These are phyloP conservation scores for Atrina japonica DNA, from an alignment of 2,888 invertebrate species.

Conservation along the genomic window DNA sequence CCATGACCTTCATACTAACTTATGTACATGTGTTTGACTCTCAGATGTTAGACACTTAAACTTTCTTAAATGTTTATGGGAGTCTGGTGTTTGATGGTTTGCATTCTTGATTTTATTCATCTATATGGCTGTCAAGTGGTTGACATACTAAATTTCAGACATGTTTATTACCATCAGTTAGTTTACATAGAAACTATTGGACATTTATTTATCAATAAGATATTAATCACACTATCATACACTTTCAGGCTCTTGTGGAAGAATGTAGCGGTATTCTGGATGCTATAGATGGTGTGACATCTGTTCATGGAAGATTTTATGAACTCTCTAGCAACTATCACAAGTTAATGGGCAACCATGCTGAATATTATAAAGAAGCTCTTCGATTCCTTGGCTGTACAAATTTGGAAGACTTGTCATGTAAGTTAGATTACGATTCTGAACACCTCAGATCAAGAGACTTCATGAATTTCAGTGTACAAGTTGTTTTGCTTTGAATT, in stretches of 20 bases:
- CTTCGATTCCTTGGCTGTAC: constrained; percentile 89
- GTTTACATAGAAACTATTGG: not conserved
- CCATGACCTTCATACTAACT: no score
- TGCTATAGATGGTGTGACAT: constrained; percentile 93
- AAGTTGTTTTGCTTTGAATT: no score
- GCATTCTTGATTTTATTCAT: no score
- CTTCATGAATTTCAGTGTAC: no score
- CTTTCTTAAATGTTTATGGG: no score
- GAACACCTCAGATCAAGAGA: no score
- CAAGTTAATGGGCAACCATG: constrained; percentile 87
- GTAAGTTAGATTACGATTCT: constrained; percentile 53
- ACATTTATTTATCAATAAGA: not conserved
- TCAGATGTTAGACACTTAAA: no score
- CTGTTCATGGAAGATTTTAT: constrained; percentile 97
- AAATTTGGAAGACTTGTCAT: constrained; percentile 85
- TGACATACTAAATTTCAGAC: no score
- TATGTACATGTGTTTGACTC: no score
- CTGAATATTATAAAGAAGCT: constrained; percentile 96
- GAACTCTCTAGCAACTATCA: constrained; percentile 95
- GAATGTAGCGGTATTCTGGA: constrained; percentile 92
- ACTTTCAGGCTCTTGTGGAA: constrained; percentile 88
- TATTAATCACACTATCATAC: not conserved
- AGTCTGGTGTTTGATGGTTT: no score
- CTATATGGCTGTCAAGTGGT: no score
- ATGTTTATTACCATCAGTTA: not conserved